Conservation (phyloP, 2,113 vertebrate genomes). For the Eupsittula cactorum region DNA sequence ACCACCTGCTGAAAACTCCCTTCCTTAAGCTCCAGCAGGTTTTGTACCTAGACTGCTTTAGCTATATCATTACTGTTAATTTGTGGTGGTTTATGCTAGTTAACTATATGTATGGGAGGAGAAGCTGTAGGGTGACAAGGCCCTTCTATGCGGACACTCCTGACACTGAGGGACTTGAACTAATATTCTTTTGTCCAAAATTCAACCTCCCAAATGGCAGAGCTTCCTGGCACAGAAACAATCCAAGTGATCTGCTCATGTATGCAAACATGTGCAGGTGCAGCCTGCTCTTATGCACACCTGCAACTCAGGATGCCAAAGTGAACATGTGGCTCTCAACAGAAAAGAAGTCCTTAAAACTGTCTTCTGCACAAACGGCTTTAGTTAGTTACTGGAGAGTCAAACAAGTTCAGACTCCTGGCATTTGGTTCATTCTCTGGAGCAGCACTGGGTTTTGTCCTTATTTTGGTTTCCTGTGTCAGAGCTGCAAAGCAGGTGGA, state of each 20-base stretch:
- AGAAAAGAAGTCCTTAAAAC: not conserved
- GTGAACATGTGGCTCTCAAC: not conserved
- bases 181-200: not conserved
- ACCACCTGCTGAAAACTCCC: not conserved
- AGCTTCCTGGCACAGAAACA: not conserved
- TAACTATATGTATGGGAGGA: not conserved
- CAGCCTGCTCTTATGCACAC: not conserved
- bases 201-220: not conserved
- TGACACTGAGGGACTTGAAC: not conserved
- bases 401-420: not conserved
- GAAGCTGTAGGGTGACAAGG: not conserved
- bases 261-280: not conserved
- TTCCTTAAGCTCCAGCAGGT: not conserved
- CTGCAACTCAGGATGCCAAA: not conserved
- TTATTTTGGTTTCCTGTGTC: conserved; percentile 19
- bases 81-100: not conserved
- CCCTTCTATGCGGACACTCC: not conserved
- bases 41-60: not conserved
- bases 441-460: not conserved
- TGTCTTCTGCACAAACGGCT: not conserved
- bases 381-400: not conserved
- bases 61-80: not conserved
- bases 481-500: conserved; percentile 27
- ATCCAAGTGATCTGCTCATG: not conserved
- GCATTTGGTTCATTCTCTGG: not conserved